Conservation (phyloP, 2,797 vertebrate species). For the Lateolabrax maculatus region DNA sequence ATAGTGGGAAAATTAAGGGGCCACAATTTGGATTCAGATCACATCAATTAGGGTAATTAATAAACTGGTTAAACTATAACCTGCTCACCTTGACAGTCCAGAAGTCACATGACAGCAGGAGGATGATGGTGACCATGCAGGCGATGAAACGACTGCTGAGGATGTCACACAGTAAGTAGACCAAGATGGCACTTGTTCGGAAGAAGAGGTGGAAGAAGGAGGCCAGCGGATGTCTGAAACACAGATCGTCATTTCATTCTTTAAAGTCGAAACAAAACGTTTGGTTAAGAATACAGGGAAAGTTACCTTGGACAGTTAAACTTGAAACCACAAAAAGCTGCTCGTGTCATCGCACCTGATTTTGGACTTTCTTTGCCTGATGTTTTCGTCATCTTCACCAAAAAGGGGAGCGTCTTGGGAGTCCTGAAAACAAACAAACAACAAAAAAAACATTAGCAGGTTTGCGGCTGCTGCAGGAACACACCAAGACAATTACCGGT, state of each 20-base stretch:
- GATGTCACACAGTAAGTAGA: constrained; percentile 92
- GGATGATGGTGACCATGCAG: constrained; percentile 95
- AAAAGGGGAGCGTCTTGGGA: constrained; percentile 93
- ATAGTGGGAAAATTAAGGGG: neutral
- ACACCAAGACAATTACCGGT: neutral
- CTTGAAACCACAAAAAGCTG: neutral
- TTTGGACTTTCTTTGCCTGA: constrained; percentile 79
- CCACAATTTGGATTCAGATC: too few relatives aligned
- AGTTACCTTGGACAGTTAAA: fast-evolving
- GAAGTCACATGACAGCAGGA: constrained; percentile 96
- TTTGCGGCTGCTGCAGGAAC: neutral
- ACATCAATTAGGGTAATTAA: too few relatives aligned
- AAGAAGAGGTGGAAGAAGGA: constrained; percentile 97
- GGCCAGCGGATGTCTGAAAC: constrained; percentile 90
- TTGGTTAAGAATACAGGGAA: too few relatives aligned
- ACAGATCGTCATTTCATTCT: neutral
- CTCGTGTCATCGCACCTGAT: constrained; percentile 87
- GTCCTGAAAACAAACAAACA: constrained; percentile 78
- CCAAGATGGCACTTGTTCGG: constrained; percentile 91
- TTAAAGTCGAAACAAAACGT: neutral
- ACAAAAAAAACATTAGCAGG: neutral
- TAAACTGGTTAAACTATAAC: neutral
- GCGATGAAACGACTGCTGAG: constrained; percentile 91
- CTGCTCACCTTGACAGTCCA: constrained; percentile 95
- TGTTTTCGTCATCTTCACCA: constrained; percentile 89